Base-by-base conservation (phyloP, 2,113 vertebrate genomes). In the Lycocorax pyrrhopterus region DNA sequence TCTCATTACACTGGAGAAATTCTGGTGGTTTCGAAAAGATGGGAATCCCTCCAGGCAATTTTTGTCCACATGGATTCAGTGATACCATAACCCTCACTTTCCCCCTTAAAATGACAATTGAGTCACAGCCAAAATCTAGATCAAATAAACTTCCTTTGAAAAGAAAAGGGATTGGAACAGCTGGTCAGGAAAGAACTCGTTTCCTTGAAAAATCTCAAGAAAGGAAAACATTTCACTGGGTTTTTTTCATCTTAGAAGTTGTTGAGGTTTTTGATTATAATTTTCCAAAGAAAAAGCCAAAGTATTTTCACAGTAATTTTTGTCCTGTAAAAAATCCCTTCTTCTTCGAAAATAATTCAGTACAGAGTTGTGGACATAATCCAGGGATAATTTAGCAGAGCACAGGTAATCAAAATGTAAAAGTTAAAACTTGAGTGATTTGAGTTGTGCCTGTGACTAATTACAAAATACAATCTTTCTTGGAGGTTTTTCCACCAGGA, bases 161-260 rank as follows among this genome's bases (percentile, higher is more conserved):
- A 95, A 75, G 64, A 80, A 52, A 83, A 44, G 29, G 59, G 44
- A 67, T 91, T 85, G 72, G 52, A 92, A 67, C 85, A 94, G 82
- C 67, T 93, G 83, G 19, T 75, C 85, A 88, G 93, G 94, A 96
- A 95, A 87, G 32, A 29, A 68, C n/a, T 84, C 1, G 35, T 95
- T 96, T 95, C 75, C 90, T 87, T 49, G 68, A 92, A 96, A 96
- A 96, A 92, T 90, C 68, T 95, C 79, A 55, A 92, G 68, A 89
- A 96, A 95, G 51, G 39, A 83, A 94, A 96, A 88, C 19, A 88
- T 95, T 88, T 91, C 41, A 44, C 63, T 71, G 1, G 23, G n/a
- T 73, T 51, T 56, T 87, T 89, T 88, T 68, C 12, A 39, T 87
- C 62, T 60, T 60, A 66, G 46, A 71, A 62, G 51, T 52, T 72